Base-by-base conservation (phyloP, 2,113 vertebrate species). In the Vicugna pacos region DNA sequence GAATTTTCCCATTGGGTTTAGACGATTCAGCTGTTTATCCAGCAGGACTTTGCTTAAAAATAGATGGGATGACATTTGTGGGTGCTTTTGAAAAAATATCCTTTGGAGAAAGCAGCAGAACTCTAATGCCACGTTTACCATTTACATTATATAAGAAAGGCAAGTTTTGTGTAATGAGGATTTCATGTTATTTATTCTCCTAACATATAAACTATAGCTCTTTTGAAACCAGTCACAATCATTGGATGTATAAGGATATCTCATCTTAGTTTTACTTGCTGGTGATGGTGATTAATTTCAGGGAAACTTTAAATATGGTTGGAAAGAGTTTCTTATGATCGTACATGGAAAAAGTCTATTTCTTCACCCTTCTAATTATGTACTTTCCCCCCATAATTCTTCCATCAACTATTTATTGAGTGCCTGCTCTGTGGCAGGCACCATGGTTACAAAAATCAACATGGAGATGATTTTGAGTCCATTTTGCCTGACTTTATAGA, bases 31-130 rank as follows among this genome's bases (percentile, higher is more conserved):
- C 96, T 98, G 97, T 97, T 97, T 98, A 97, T 92, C 92, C 95
- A 95, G 97, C 86, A 96, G 93, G 80, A 90, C 76, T 67, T 65
- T 85, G 64, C 90, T 97, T 98, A 98, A 98, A 98, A 98, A 98
- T 98, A 98, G 97, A 97, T 93, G 67, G 93, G 89, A 96, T 98
- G 97, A 97, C 97, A 98, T 98, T 98, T 98, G 95, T 97, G 95
- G 91, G 92, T 95, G 89, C 89, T 94, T 93, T 90, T 58, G 38
- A 97, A 97, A 93, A 96, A 95, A 96, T 95, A 96, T 93, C 72
- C 80, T 94, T 97, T 73, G 79, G 97, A 97, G 83, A 95, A 96
- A 95, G 95, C 86, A 96, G 89, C 79, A 97, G 92, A 94, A 91
- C 42, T 84, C 94, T 91, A 96, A 98, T 48, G 83, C 94, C 92